Evolutionary conservation across 2,113 vertebrate genomes (phyloP).

Genomic region (Oryzias celebensis): DNA sequence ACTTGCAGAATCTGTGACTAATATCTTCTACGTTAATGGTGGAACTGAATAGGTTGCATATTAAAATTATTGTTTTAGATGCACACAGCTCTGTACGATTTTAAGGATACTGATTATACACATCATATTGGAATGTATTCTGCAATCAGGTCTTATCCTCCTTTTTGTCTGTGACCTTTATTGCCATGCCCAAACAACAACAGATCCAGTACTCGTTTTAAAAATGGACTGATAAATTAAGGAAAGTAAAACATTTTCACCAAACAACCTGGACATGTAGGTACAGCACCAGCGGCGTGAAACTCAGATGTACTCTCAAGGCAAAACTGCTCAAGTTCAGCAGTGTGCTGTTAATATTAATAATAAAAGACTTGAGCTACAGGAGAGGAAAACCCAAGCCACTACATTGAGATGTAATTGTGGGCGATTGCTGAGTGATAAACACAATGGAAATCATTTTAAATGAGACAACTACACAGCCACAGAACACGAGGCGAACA

Average conservation of each 20-base stretch:
- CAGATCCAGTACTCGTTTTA: too few species aligned
- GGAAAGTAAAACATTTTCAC: neutral
- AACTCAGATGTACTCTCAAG: neutral
- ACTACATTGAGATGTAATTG: neutral
- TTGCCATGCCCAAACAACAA: too few species aligned
- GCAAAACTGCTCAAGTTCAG: conserved; percentile 1
- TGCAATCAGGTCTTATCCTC: too few species aligned
- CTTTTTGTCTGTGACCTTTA: too few species aligned
- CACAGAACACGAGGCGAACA: neutral
- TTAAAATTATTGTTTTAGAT: too few species aligned
- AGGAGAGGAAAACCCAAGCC: conserved; percentile 1
- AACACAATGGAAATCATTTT: conserved; percentile 18
- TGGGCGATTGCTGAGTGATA: conserved; percentile 16
- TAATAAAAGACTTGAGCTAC: conserved; percentile 8
- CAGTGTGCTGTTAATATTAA: neutral
- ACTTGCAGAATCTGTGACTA: too few species aligned
- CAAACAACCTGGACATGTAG: neutral
- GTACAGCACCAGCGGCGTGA: conserved; percentile 9
- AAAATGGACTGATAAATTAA: too few species aligned
- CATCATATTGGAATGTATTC: too few species aligned
- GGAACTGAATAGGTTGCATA: too few species aligned
- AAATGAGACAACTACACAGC: conserved; percentile 2
- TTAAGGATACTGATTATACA: too few species aligned
- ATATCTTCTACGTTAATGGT: too few species aligned
- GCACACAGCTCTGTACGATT: too few species aligned